Evolutionary conservation across 2,113 vertebrate genomes (phyloP), one percentile per base, ranked within the genome.

Genomic region (Excalfactoria chinensis): DNA sequence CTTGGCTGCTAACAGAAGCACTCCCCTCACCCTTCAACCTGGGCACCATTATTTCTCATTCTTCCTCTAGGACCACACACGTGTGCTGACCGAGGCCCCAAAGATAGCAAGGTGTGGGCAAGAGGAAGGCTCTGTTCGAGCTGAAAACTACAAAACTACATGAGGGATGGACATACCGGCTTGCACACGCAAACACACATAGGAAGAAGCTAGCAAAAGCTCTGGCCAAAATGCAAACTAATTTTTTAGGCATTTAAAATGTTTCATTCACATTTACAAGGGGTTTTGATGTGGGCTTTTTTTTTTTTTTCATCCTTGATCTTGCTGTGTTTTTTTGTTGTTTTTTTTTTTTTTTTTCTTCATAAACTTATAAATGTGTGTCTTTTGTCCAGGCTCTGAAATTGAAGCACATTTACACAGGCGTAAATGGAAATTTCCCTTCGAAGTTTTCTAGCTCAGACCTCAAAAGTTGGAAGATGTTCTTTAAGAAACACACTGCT

Each of bases 11-110:
- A 40, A 25, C 32, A 43, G 37, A 18, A 79, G 21, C 7, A 3
- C 2, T 67, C 3, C 16, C 20, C 13, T 88, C 16, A 13, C 17
- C 3, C 11, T 15, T 35, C 41, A 23, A 17, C 32, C 34, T 1
- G 12, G 12, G 2, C 19, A 20, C 6, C 0, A 1, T 13, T 21
- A 14, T 46, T 81, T 35, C 10, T 78, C 23, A 20, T 25, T 73
- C 3, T 2, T 1, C 1, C 5, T 64, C 28, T 81, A 28, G 28
- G 26, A 22, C 30, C 25, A 32, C 0, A 0, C 5, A 3, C 0
- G 4, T 8, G 14, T 23, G 9, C 9, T 56, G 46, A 21, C 34
- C 44, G 10, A 71, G 21, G 18, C 43, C 48, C 16, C 48, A 32
- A 6, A 12, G 74, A 19, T 6, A 22, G n/a, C 23, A 44, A 69